Conservation (phyloP, 2,888 invertebrate genomes). For the Lucinisca nassula region DNA sequence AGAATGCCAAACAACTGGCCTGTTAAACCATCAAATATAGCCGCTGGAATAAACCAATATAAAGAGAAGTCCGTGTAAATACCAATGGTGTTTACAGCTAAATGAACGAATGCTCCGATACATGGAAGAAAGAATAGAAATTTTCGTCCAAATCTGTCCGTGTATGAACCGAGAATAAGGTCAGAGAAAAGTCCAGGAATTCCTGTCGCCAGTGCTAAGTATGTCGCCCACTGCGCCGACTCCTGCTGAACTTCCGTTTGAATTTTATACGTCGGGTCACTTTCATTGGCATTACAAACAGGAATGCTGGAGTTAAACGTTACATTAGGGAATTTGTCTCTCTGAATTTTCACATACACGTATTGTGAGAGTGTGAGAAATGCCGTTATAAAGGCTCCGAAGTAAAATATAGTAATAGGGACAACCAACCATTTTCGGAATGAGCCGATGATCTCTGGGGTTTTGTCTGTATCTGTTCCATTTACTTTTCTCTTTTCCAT, state of each 20-base stretch:
- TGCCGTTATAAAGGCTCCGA: conserved; percentile 30
- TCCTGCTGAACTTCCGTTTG: conserved; percentile 46
- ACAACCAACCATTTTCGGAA: conserved; percentile 56
- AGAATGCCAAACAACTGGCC: conserved; percentile 56
- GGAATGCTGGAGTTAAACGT: conserved; percentile 27
- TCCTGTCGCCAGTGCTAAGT: conserved; percentile 26
- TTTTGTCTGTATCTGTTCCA: too few species aligned
- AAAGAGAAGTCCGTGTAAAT: conserved; percentile 62
- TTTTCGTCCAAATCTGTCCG: conserved; percentile 67
- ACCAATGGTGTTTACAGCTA: conserved; percentile 26
- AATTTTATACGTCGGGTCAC: conserved; percentile 40
- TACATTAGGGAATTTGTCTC: conserved; percentile 39
- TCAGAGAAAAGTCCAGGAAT: conserved; percentile 56
- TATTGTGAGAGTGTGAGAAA: conserved; percentile 27
- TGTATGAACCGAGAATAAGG: conserved; percentile 51
- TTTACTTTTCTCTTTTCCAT: too few species aligned
- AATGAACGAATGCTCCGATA: conserved; percentile 47
- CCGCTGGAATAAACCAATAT: conserved; percentile 42
- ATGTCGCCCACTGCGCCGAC: conserved; percentile 48
- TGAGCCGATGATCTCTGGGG: too few species aligned
- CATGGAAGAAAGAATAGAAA: conserved; percentile 58
- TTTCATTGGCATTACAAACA: conserved; percentile 45
- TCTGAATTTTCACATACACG: conserved; percentile 30
- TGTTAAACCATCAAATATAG: conserved; percentile 60
- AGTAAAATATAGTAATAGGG: conserved; percentile 49